A percentile compares a stretch with the other conserved stretches of the same genome.
phyloP scores from a whole-genome alignment of 1,140 invertebrate species.

The Neotoxoptera formosana region DNA sequence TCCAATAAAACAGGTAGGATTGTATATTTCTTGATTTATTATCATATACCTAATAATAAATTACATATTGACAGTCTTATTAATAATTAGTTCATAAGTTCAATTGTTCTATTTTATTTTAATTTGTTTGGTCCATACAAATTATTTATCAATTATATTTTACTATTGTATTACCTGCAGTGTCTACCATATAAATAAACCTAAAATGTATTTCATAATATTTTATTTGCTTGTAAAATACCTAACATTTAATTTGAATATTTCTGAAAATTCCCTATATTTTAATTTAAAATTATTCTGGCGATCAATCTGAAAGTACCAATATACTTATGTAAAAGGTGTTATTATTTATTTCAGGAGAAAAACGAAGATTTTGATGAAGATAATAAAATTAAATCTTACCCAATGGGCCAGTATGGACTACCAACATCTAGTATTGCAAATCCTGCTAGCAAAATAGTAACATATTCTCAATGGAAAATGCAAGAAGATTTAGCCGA shows the following conservation, averaged over 20 bases:
- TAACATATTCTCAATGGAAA: conserved; percentile 55
- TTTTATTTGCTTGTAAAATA: too few relatives aligned
- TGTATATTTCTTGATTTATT: neutral
- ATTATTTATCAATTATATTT: too few relatives aligned
- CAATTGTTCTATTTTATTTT: neutral
- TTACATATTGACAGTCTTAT: neutral
- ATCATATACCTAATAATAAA: neutral
- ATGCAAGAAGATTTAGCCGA: conserved; percentile 54
- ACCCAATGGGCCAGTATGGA: conserved; percentile 53
- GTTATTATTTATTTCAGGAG: neutral
- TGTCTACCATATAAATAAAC: neutral
- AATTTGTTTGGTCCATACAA: neutral
- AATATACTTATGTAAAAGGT: neutral
- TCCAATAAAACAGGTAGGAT: conserved; percentile 49
- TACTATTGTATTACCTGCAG: too few relatives aligned
- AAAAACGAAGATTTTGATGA: conserved; percentile 50
- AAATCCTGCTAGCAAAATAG: conserved; percentile 53
- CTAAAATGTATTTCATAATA: neutral
- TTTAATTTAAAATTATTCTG: neutral
- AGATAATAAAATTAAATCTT: conserved; percentile 56
- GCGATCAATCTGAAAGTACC: neutral
- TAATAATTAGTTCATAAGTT: neutral
- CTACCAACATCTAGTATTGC: conserved; percentile 37
- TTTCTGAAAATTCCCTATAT: neutral
- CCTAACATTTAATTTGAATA: neutral